A percentile compares a stretch with the other conserved stretches of the same genome.
phyloP scores from a whole-genome alignment of 1,140 invertebrate species.

The Apis cerana region DNA sequence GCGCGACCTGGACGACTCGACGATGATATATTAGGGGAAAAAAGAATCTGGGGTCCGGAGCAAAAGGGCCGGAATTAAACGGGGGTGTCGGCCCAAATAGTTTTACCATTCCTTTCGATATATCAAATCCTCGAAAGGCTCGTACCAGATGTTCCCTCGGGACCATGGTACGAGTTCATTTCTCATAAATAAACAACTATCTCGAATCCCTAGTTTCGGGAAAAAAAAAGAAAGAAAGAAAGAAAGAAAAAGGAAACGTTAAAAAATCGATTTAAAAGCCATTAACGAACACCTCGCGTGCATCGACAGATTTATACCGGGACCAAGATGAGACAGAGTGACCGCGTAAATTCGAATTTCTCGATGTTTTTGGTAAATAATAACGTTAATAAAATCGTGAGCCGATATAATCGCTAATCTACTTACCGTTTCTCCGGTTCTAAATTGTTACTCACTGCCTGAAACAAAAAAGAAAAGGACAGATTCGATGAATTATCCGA shows the following conservation, averaged over 20 bases:
- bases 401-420: constrained; percentile 23
- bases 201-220: constrained; percentile 15
- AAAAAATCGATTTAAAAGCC: constrained; percentile 58
- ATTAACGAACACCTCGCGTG: constrained; percentile 62
- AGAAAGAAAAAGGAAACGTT: constrained; percentile 44
- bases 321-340: neutral
- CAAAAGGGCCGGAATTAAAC: constrained; percentile 53
- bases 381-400: neutral
- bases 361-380: neutral
- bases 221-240: constrained; percentile 57
- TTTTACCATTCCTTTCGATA: constrained; percentile 64
- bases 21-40: constrained; percentile 58
- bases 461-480: constrained; percentile 64
- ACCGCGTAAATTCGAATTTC: neutral
- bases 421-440: constrained; percentile 70
- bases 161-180: constrained; percentile 16
- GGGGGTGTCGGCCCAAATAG: constrained; percentile 65
- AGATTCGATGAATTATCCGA: constrained; percentile 5
- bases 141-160: constrained; percentile 34
- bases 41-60: constrained; percentile 37
- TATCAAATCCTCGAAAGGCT: constrained; percentile 55
- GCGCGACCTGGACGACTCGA: constrained; percentile 38
- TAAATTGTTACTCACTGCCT: constrained; percentile 64
- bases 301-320: constrained; percentile 50
- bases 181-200: constrained; percentile 64